These are phyloP conservation scores for Lutjanus erythropterus DNA, from an alignment of 2,113 vertebrate genomes.

Conservation along the genomic window DNA sequence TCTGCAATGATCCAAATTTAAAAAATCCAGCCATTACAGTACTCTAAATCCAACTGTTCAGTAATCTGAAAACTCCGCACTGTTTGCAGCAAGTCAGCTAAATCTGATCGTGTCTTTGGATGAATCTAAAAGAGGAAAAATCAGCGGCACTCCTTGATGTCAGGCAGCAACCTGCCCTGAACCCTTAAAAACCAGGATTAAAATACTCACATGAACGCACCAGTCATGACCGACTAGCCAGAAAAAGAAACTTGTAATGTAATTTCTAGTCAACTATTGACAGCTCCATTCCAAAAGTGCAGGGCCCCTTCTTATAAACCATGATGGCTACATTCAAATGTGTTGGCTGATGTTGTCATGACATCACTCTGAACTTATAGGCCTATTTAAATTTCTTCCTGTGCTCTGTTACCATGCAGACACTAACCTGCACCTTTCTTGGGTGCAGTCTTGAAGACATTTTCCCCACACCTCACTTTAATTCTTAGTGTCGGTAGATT, in stretches of 20 bases:
- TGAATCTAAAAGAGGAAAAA: background rate
- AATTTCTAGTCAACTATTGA: constrained; percentile 30
- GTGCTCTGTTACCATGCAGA: constrained; percentile 31
- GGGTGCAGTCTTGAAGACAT: background rate
- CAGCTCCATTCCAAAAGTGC: constrained; percentile 31
- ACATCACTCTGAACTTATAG: constrained; percentile 75
- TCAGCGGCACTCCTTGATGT: background rate
- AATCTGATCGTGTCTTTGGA: background rate
- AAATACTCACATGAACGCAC: constrained; percentile 47
- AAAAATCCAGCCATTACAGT: background rate
- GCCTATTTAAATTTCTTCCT: constrained; percentile 79
- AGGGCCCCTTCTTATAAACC: constrained; percentile 75
- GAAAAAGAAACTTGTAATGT: constrained; percentile 10
- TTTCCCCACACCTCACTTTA: no score
- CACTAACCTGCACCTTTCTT: background rate
- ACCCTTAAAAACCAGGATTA: background rate
- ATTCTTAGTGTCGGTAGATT: background rate
- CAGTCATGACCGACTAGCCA: constrained; percentile 31
- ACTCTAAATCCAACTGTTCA: background rate
- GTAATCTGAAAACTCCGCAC: background rate
- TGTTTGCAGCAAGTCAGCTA: background rate
- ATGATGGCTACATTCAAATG: constrained; percentile 74
- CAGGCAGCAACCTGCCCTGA: constrained; percentile 1
- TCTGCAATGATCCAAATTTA: background rate
- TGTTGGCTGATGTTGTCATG: constrained; percentile 77